Evolutionary conservation across 2,888 invertebrate genomes (phyloP).

Genomic region (Lacanobia oleracea): DNA sequence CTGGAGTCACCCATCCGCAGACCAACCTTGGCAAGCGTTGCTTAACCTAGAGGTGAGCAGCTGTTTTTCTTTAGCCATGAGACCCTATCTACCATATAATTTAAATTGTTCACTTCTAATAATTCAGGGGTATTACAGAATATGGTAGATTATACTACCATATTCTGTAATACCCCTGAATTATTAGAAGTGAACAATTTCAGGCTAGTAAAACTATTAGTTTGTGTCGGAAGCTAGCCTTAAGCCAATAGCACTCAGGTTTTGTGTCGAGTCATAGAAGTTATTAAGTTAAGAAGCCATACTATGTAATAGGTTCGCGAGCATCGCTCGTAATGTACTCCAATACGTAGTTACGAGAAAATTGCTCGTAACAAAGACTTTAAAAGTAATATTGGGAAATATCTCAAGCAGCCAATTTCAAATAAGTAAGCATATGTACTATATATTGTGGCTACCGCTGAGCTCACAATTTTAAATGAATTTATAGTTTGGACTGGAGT

Average conservation of each 20-base stretch:
- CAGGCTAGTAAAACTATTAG: slow-evolving; percentile 36
- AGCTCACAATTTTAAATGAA: neutral
- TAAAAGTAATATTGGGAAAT: neutral
- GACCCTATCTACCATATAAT: neutral
- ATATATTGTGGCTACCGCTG: neutral
- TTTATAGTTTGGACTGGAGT: neutral
- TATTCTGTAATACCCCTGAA: neutral
- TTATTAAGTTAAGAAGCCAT: slow-evolving; percentile 55
- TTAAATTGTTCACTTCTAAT: slow-evolving; percentile 15
- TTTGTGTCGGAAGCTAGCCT: slow-evolving; percentile 42
- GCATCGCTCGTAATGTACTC: slow-evolving; percentile 18
- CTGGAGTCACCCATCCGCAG: no score
- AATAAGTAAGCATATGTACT: neutral
- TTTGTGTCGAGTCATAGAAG: slow-evolving; percentile 50
- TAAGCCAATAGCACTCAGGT: slow-evolving; percentile 52
- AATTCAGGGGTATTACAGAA: neutral
- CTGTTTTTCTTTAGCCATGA: no score
- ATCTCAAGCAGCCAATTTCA: neutral
- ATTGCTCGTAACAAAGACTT: slow-evolving; percentile 1
- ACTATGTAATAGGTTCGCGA: slow-evolving; percentile 18
- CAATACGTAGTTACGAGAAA: neutral
- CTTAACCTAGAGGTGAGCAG: no score
- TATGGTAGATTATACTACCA: no score
- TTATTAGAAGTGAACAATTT: slow-evolving; percentile 14
- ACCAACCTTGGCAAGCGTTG: no score